These are phyloP conservation scores for Lagopus muta DNA, from an alignment of 2,113 vertebrate species.

Conservation along the genomic window DNA sequence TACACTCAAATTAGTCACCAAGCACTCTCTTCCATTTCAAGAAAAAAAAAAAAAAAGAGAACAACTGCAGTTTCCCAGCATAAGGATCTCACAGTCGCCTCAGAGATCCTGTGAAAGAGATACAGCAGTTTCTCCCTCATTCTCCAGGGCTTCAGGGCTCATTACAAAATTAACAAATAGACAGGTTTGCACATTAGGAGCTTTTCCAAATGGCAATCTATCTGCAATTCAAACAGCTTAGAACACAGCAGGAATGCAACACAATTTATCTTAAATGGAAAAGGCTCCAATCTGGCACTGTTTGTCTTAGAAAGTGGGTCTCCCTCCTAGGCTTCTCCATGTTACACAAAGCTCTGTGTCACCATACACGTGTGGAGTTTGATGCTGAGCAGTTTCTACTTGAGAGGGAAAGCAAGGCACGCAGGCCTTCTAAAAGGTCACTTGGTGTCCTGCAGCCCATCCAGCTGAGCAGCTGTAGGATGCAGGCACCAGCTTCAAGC, in stretches of 20 bases:
- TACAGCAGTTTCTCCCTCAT: background rate
- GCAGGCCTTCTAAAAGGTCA: accelerated
- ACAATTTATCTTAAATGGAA: background rate
- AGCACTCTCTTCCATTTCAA: background rate
- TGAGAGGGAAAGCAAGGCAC: background rate
- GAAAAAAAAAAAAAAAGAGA: background rate
- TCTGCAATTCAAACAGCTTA: slow-evolving; percentile 6
- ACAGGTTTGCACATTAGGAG: background rate
- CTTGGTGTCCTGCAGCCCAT: background rate
- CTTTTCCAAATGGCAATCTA: background rate
- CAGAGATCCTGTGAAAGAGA: background rate
- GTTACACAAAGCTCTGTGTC: background rate
- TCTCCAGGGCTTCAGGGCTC: background rate
- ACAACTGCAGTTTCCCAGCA: background rate
- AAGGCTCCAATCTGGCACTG: background rate
- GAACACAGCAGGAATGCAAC: background rate
- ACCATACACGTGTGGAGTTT: accelerated
- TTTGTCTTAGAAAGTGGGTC: background rate
- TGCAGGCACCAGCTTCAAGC: background rate
- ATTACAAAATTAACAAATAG: background rate
- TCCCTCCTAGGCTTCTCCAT: background rate
- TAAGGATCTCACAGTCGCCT: background rate
- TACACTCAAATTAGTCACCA: background rate
- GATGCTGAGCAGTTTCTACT: background rate
- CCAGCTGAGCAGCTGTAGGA: background rate